phyloP scores from a whole-genome alignment of 2,888 invertebrate species.

The Oxyscelio sp. region DNA sequence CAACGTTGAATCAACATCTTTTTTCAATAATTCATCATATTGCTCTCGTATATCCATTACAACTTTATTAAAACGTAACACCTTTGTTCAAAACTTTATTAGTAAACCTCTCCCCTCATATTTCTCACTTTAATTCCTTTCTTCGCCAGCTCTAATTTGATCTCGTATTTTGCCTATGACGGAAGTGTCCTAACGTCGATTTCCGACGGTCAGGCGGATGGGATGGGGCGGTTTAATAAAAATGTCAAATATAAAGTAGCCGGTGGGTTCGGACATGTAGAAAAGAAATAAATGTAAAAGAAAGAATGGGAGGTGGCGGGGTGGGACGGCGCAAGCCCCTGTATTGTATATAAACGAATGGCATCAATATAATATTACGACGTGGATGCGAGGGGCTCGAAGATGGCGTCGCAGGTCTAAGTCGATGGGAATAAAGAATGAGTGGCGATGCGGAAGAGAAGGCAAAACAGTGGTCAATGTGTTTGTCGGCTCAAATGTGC shows the following conservation, averaged over 20 bases:
- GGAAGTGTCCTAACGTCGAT: conserved; percentile 86
- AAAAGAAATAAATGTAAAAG: conserved; percentile 88
- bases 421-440: conserved; percentile 66
- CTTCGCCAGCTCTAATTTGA: conserved; percentile 60
- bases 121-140: neutral
- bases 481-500: conserved; percentile 75
- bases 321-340: conserved; percentile 59
- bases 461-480: conserved; percentile 60
- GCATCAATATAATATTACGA: conserved; percentile 80
- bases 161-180: conserved; percentile 80
- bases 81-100: too few species aligned
- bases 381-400: conserved; percentile 57
- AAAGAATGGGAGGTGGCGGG: conserved; percentile 67
- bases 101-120: neutral
- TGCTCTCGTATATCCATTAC: too few species aligned
- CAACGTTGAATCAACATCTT: too few species aligned
- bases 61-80: too few species aligned
- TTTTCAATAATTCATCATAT: too few species aligned
- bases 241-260: conserved; percentile 89
- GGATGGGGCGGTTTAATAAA: conserved; percentile 87
- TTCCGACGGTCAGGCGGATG: conserved; percentile 77
- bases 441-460: conserved; percentile 34
- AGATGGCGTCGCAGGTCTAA: conserved; percentile 54
- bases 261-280: conserved; percentile 87
- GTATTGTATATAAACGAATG: conserved; percentile 75